Conservation (phyloP, 2,888 invertebrate species). For the Eupeodes luniger region DNA sequence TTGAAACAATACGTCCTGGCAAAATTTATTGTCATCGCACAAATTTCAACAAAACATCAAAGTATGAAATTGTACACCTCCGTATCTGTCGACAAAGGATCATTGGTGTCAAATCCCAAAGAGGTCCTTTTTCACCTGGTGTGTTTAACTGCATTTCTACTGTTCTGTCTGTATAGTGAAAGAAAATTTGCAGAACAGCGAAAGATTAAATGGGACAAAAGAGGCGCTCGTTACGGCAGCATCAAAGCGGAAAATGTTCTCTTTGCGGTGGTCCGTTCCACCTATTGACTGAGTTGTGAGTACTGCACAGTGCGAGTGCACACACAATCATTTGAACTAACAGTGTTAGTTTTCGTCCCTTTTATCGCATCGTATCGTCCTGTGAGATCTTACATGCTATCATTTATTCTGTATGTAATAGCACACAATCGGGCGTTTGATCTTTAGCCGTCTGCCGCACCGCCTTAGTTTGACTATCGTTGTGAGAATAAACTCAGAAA, state of each 20-base stretch:
- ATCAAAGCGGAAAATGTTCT: conserved; percentile 83
- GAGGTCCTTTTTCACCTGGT: conserved; percentile 73
- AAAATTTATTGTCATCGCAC: conserved; percentile 50
- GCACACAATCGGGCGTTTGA: conserved; percentile 64
- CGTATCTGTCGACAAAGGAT: conserved; percentile 79
- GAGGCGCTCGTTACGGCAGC: conserved; percentile 81
- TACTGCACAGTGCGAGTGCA: background rate
- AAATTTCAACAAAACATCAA: conserved; percentile 64
- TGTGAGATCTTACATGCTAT: conserved; percentile 31
- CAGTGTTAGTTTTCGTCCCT: conserved; percentile 68
- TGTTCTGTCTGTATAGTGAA: background rate
- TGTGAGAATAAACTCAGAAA: conserved; percentile 8
- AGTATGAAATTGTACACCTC: conserved; percentile 81
- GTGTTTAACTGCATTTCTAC: conserved; percentile 76
- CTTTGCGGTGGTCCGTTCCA: conserved; percentile 82
- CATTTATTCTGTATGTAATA: conserved; percentile 60
- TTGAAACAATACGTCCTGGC: conserved; percentile 41
- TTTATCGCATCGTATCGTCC: conserved; percentile 41
- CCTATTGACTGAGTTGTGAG: conserved; percentile 56
- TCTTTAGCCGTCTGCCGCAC: background rate
- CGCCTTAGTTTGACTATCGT: conserved; percentile 12
- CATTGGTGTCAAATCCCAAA: conserved; percentile 60
- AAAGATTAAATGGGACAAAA: conserved; percentile 79
- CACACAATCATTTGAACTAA: conserved; percentile 15
- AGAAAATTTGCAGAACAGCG: conserved; percentile 81